Percentiles rank a stretch among this genome's conserved stretches.
Conservation (phyloP, 30 jellyfish, hydroid and myxozoan genomes). For the Aurelia sp. region DNA sequence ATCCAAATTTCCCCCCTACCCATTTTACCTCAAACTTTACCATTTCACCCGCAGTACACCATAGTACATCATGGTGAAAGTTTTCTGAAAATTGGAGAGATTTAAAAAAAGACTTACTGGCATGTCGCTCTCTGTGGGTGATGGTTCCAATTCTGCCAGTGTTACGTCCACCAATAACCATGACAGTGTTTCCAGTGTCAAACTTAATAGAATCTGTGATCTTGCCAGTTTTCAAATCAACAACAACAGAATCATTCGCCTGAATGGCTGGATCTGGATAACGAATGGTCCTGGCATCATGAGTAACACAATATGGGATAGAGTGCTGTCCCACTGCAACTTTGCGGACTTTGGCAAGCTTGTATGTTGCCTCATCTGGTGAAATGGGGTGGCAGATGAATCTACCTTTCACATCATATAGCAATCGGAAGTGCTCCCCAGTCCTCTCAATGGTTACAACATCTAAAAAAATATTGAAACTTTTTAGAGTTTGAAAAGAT, state of each 20-base stretch:
- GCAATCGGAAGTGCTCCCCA: constrained; percentile 90
- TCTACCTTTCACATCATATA: constrained; percentile 94
- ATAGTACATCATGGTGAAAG: background rate
- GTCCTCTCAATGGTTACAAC: constrained; percentile 95
- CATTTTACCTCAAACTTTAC: too few species aligned
- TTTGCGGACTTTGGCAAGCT: constrained; percentile 89
- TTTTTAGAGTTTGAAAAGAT: too few species aligned
- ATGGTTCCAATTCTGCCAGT: constrained; percentile 98
- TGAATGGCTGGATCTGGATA: constrained; percentile 96
- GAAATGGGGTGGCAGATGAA: constrained; percentile 91
- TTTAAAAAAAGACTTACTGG: constrained; percentile 64
- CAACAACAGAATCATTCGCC: constrained; percentile 91
- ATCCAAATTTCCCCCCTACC: background rate
- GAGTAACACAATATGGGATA: constrained; percentile 92
- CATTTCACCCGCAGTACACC: background rate
- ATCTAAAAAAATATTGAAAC: constrained; percentile 31
- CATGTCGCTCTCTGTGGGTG: constrained; percentile 97
- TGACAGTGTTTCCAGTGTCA: constrained; percentile 97
- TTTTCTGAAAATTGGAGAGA: background rate
- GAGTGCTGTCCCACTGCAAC: constrained; percentile 87
- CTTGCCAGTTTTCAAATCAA: constrained; percentile 94
- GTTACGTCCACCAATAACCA: constrained; percentile 99
- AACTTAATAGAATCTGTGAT: constrained; percentile 90
- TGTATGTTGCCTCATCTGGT: constrained; percentile 95
- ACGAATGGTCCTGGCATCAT: constrained; percentile 98